Evolutionary conservation across 2,888 invertebrate species (phyloP), one percentile per base, ranked within the genome.

Genomic region (Plagodis pulveraria): DNA sequence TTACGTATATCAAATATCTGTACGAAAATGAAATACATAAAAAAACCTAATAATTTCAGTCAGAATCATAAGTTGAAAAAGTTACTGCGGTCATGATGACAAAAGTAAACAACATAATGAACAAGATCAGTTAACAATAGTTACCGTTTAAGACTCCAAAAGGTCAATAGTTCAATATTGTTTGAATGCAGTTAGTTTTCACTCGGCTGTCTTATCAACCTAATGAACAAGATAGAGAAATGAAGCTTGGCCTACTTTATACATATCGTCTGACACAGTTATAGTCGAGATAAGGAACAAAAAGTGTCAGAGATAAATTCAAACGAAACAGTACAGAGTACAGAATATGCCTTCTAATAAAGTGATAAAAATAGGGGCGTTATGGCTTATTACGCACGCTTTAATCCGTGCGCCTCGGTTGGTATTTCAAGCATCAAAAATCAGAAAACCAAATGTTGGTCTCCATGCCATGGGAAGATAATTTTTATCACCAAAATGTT

Each of bases 401-500:
- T 46, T 55, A 45, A 56, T 56, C 33, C 42, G 10, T 34, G 22
- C 35, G 60, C 12, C 12, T 35, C 62, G 53, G 52, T 42, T 38
- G 47, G n/a, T 41, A 41, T 41, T 41, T 38, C 6, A n/a, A n/a
- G 50, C 59, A 50, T 50, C 43, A 53, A 56, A 56, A 58, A 62
- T 22, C 42, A 49, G 41, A 54, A 51, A 55, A 50, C 40, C 36
- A 47, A 63, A 55, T 62, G 44, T 54, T 53, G 46, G 57, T 50
- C 53, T 63, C 49, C 33, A 49, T 56, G 76, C 74, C 62, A 22
- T 69, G 71, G 76, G 77, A 79, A 79, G 77, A 80, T 84, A 81
- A 82, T 81, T 75, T 72, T 70, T 85, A 86, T 84, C 82, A 76
- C 70, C 68, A 66, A 80, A 84, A 86, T 82, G 76, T 75, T 80